These are phyloP conservation scores for Cabera pusaria DNA, from an alignment of 2,888 invertebrate genomes.

Conservation along the genomic window DNA sequence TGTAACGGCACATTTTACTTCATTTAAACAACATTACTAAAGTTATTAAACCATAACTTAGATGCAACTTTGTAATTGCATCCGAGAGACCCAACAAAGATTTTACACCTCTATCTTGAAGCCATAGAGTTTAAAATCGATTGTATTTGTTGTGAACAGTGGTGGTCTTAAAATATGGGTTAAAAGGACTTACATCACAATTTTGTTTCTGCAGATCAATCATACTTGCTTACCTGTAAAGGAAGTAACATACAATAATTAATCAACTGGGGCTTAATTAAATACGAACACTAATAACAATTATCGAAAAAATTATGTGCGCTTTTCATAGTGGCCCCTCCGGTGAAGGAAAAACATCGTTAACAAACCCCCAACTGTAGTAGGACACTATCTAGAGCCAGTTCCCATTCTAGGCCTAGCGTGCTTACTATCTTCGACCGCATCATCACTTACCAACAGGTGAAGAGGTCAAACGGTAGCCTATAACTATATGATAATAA, in stretches of 20 bases:
- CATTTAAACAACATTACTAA: conserved; percentile 10
- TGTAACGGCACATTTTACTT: conserved; percentile 4
- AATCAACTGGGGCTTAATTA: conserved; percentile 5
- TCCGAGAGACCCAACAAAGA: neutral
- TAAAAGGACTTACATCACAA: conserved; percentile 15
- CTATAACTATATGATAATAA: no score
- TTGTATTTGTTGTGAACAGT: neutral
- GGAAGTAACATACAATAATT: conserved; percentile 12
- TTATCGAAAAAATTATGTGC: no score
- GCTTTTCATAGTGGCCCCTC: no score
- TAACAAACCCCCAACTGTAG: no score
- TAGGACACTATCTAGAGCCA: no score
- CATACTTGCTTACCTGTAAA: conserved; percentile 14
- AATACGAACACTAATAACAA: conserved; percentile 1
- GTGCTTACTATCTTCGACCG: no score
- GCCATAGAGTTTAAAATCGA: neutral
- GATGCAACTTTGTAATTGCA: conserved; percentile 10
- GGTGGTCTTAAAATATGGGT: conserved; percentile 11
- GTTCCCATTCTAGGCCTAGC: no score
- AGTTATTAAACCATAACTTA: conserved; percentile 10
- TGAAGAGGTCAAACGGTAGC: no score
- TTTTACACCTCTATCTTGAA: conserved; percentile 1
- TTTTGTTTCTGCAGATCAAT: conserved; percentile 11
- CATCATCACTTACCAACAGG: no score
- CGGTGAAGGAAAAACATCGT: no score